A percentile compares a stretch with the other conserved stretches of the same genome.
phyloP scores from a whole-genome alignment of 2,797 vertebrate genomes.

The Phoebastria nigripes region DNA sequence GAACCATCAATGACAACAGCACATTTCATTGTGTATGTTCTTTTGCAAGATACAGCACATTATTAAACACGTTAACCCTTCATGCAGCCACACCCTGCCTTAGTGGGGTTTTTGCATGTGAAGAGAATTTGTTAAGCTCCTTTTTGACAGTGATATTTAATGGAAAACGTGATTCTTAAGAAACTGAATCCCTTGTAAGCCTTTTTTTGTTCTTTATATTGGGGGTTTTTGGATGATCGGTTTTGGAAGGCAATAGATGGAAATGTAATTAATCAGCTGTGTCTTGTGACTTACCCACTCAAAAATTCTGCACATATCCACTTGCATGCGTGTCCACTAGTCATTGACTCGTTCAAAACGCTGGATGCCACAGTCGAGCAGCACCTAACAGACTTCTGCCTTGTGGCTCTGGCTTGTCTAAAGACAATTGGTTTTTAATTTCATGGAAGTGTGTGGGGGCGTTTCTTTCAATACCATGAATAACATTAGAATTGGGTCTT shows the following conservation, averaged over 20 bases:
- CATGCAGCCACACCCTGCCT: not conserved
- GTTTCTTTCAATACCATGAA: not conserved
- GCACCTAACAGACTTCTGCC: not conserved
- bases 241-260: not conserved
- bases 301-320: not conserved
- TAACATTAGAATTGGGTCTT: not conserved
- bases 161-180: not conserved
- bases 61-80: not conserved
- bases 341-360: not conserved
- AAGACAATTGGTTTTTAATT: not conserved
- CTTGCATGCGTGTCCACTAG: not conserved
- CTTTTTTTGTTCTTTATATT: not conserved
- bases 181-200: not conserved
- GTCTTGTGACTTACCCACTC: not conserved
- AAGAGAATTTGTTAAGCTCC: not conserved
- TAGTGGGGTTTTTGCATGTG: not conserved
- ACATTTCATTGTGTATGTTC: not conserved
- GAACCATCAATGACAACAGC: not conserved
- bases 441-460: not conserved
- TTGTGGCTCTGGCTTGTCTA: not conserved
- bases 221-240: rapidly evolving
- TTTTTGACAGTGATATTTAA: not conserved
- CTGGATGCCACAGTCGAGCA: not conserved
- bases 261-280: not conserved
- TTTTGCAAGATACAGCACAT: not conserved